A percentile compares a stretch with the other conserved stretches of the same genome.
These are phyloP conservation scores for Cydia fagiglandana DNA, from an alignment of 1,140 invertebrate genomes.

Conservation along the genomic window DNA sequence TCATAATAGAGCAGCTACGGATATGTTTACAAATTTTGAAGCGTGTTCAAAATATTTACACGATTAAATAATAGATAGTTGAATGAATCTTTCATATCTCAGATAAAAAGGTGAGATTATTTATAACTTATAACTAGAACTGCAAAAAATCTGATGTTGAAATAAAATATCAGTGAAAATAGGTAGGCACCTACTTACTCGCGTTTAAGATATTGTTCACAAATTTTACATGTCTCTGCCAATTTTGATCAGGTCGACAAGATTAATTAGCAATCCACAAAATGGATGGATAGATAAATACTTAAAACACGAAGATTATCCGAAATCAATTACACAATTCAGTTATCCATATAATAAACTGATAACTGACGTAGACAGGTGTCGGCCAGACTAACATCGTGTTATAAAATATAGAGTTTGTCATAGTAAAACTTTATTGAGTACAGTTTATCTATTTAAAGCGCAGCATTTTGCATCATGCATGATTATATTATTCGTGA, in stretches of 20 bases:
- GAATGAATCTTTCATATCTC: conserved; percentile 13
- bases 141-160: not conserved
- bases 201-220: not conserved
- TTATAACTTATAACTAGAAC: not conserved
- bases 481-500: too few species aligned
- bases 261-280: not conserved
- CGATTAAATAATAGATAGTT: conserved; percentile 18
- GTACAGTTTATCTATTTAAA: too few species aligned
- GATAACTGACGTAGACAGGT: too few species aligned
- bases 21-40: conserved; percentile 30
- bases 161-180: not conserved
- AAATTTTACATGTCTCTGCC: not conserved
- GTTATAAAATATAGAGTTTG: too few species aligned
- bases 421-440: too few species aligned
- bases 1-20: conserved; percentile 13
- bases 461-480: too few species aligned
- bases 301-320: too few species aligned
- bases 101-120: not conserved
- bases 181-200: not conserved
- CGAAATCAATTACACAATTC: too few species aligned
- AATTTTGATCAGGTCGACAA: not conserved
- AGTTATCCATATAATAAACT: too few species aligned
- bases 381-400: too few species aligned
- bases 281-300: not conserved
- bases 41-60: conserved; percentile 26